Evolutionary conservation across 1,140 invertebrate genomes (phyloP), one percentile per base, ranked within the genome.

Genomic region (Zophobas morio): DNA sequence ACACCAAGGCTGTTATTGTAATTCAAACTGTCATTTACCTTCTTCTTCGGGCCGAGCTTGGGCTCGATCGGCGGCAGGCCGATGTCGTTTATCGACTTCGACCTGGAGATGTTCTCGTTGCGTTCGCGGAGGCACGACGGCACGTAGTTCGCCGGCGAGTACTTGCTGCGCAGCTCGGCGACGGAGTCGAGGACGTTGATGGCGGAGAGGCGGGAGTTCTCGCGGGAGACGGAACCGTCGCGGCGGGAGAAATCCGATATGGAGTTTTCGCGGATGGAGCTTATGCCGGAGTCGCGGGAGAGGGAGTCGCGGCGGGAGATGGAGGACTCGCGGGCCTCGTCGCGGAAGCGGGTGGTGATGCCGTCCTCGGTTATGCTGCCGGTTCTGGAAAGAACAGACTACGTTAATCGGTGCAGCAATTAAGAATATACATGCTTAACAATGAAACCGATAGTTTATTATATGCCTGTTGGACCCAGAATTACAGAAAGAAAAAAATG

Each of bases 111-210:
- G 78, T 88, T 82, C 36, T 86, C 79, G 72, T 75, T 84, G 63
- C 82, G 82, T 32, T 78, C 89, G 70, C 89, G 84, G 70, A 89
- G 87, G 2, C 89, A 88, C 36, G 89, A 87, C 4, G 91, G 90
- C 63, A 91, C 87, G 82, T 93, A 92, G 76, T 90, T 89, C 2
- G 88, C 84, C 4, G 91, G 90, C 0, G 90, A 92, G 80, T 92
- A 92, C 79, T 90, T 91, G 73, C 89, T 89, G 79, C 89, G 89
- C 1, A 92, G 81, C 56, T 92, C 91, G 1, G 89, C 88, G 0
- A 89, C 86, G 0, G 88, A 89, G 82, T 89, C 87, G 36, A 82
- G 79, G 6, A 85, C 80, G 72, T 78, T 80, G 1, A 83, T 51
- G 1, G 82, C 63, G 72, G 42, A 86, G 84, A 2, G 84, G 84